Evolutionary conservation across 2,113 vertebrate genomes (phyloP).

Genomic region (Sprattus sprattus): DNA sequence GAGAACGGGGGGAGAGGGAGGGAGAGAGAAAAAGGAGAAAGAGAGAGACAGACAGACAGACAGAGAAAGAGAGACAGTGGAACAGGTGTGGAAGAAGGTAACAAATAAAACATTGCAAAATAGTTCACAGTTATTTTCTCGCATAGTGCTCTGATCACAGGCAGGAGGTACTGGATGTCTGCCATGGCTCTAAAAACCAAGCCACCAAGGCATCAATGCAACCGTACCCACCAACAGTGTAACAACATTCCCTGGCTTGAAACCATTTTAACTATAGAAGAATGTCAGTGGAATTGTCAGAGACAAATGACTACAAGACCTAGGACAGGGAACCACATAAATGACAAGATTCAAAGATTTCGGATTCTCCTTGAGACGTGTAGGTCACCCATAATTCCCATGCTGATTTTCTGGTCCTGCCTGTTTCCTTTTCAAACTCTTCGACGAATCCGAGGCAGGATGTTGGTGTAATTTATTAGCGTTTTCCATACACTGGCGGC

Average conservation of each 20-base stretch:
- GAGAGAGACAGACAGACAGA: neutral
- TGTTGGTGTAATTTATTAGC: constrained; percentile 85
- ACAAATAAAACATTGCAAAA: neutral
- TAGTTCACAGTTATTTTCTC: constrained; percentile 82
- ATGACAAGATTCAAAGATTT: neutral
- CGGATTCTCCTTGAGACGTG: constrained; percentile 84
- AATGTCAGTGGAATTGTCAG: neutral
- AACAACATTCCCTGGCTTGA: neutral
- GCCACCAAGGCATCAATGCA: neutral
- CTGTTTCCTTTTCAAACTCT: constrained; percentile 63
- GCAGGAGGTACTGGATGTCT: constrained; percentile 93
- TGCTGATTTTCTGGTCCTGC: constrained; percentile 63
- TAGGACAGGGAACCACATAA: too few relatives aligned
- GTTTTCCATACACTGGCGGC: constrained; percentile 88
- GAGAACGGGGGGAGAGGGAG: too few relatives aligned
- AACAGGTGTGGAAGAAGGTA: neutral
- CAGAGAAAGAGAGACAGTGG: too few relatives aligned
- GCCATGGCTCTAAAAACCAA: constrained; percentile 62
- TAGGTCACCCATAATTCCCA: constrained; percentile 88
- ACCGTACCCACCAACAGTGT: neutral
- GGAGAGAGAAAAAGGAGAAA: too few relatives aligned
- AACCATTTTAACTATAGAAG: neutral
- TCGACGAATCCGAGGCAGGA: constrained; percentile 81
- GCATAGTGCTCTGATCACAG: constrained; percentile 73
- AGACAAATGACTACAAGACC: neutral